Evolutionary conservation across 2,888 invertebrate species (phyloP).

Genomic region (Drosophila parthenogenetica): DNA sequence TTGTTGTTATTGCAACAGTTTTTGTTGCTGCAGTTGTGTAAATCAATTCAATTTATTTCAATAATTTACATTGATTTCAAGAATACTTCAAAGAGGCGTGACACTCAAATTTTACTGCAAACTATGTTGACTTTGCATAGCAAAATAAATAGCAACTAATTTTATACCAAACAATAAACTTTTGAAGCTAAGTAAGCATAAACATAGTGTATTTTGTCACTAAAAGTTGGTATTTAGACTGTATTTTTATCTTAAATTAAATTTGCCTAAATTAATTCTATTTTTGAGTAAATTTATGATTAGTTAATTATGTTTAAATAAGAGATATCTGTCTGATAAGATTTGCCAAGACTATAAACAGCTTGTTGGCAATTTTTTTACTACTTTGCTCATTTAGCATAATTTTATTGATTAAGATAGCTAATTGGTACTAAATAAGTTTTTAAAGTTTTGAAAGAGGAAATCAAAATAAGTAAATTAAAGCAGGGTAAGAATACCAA

Average conservation of each 20-base stretch:
- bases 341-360: neutral
- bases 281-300: too few species aligned
- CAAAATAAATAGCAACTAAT: too few species aligned
- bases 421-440: neutral
- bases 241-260: too few species aligned
- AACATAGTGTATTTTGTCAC: too few species aligned
- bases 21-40: conserved; percentile 20
- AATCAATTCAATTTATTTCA: conserved; percentile 42
- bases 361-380: neutral
- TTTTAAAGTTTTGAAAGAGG: neutral
- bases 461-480: neutral
- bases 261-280: too few species aligned
- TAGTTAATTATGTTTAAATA: too few species aligned
- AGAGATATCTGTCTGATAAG: neutral
- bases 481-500: neutral
- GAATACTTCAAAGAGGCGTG: conserved; percentile 28
- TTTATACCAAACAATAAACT: neutral
- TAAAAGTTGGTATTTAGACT: too few species aligned
- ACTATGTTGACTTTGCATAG: too few species aligned
- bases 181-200: too few species aligned
- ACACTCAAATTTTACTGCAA: neutral
- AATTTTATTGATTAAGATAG: neutral
- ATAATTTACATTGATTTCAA: conserved; percentile 56
- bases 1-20: conserved; percentile 19
- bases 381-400: neutral